Conservation (phyloP, 1,140 invertebrate genomes). For the Zophobas morio region DNA sequence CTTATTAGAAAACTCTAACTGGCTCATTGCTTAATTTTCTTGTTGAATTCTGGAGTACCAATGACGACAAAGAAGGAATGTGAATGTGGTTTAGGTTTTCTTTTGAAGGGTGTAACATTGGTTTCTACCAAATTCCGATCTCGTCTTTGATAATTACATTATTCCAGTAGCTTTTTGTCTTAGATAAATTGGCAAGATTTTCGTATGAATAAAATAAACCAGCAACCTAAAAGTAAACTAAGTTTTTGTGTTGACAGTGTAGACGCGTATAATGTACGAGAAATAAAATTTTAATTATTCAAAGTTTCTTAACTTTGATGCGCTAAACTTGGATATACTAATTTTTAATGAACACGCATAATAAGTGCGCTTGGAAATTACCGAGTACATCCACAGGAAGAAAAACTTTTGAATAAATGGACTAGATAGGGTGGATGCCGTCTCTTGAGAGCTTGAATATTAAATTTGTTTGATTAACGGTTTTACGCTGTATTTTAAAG, state of each 20-base stretch:
- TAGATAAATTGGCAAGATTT: constrained; percentile 5
- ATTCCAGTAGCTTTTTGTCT: constrained; percentile 29
- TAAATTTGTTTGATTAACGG: constrained; percentile 28
- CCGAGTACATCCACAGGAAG: constrained; percentile 15
- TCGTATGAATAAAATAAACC: not conserved
- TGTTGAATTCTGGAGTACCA: constrained; percentile 27
- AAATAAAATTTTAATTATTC: constrained; percentile 14
- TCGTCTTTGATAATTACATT: constrained; percentile 32
- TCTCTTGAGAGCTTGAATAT: constrained; percentile 15
- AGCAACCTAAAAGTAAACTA: not conserved
- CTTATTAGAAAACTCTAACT: constrained; percentile 27
- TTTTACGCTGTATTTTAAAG: constrained; percentile 18
- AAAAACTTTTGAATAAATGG: constrained; percentile 20
- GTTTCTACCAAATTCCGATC: constrained; percentile 26
- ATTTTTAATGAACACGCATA: constrained; percentile 41
- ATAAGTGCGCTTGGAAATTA: constrained; percentile 27
- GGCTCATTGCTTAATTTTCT: constrained; percentile 32
- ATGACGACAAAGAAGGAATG: constrained; percentile 38
- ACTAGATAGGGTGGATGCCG: not conserved
- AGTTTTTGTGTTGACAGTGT: not conserved
- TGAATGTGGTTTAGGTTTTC: constrained; percentile 31
- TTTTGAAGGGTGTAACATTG: constrained; percentile 19
- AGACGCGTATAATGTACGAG: not conserved
- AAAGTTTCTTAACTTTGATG: constrained; percentile 17
- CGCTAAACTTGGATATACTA: constrained; percentile 17